A percentile compares a stretch with the other conserved stretches of the same genome.
Conservation (phyloP, 2,888 invertebrate species). For the Vandiemenella viatica region DNA sequence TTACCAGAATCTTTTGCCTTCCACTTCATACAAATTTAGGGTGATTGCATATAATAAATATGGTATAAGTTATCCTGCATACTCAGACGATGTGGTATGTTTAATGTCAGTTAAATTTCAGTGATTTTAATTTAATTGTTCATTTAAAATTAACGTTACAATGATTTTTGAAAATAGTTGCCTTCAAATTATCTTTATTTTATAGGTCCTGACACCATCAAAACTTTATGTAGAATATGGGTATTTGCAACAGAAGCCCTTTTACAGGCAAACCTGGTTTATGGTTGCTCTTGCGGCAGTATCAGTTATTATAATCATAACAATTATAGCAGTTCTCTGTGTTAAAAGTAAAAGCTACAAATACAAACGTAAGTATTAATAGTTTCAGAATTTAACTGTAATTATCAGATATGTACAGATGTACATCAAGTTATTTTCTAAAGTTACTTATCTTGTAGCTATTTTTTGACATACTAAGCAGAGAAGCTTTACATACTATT, state of each 20-base stretch:
- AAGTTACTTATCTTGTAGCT: no score
- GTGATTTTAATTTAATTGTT: no score
- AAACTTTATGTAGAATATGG: constrained; percentile 80
- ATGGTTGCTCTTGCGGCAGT: constrained; percentile 85
- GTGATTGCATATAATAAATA: constrained; percentile 85
- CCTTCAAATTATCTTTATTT: constrained; percentile 7
- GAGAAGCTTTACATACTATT: no score
- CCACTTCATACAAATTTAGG: constrained; percentile 82
- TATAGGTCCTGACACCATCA: constrained; percentile 62
- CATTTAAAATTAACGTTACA: no score
- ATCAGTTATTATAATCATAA: constrained; percentile 86
- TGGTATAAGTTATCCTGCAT: constrained; percentile 86
- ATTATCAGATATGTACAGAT: no score
- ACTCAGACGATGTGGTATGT: constrained; percentile 62
- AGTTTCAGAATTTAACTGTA: no score
- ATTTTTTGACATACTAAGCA: no score
- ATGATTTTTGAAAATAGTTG: background rate
- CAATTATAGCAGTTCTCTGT: constrained; percentile 83
- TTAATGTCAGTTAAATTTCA: background rate
- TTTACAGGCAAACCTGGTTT: constrained; percentile 94
- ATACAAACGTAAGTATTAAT: constrained; percentile 78
- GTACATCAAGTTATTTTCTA: no score
- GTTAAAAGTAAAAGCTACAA: constrained; percentile 92
- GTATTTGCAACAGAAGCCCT: constrained; percentile 74
- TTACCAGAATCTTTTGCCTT: constrained; percentile 80